Conservation (phyloP, 1,140 invertebrate genomes). For the Lordiphosa mommai region DNA sequence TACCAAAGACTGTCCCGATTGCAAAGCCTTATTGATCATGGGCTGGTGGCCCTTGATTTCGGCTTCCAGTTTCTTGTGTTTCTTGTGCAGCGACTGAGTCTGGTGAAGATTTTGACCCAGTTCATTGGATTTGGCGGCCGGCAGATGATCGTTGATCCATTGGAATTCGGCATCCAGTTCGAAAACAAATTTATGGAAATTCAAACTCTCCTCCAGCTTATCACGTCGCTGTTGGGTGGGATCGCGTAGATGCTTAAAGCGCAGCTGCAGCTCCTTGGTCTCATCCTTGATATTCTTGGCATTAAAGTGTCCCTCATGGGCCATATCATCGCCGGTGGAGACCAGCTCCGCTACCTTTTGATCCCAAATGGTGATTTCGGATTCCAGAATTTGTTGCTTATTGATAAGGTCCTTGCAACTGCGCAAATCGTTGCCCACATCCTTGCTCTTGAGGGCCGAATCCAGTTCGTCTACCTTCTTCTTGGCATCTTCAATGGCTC, state of each 20-base stretch:
- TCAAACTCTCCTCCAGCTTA: constrained; percentile 91
- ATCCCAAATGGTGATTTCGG: constrained; percentile 89
- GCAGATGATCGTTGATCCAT: constrained; percentile 96
- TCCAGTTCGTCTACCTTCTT: constrained; percentile 90
- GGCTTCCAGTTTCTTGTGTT: constrained; percentile 94
- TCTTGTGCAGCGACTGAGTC: constrained; percentile 94
- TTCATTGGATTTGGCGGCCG: constrained; percentile 88
- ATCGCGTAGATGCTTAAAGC: constrained; percentile 83
- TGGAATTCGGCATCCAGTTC: constrained; percentile 96
- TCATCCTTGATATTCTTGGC: constrained; percentile 90
- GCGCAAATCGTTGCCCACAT: constrained; percentile 91
- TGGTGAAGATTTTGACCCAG: constrained; percentile 92
- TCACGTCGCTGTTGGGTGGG: constrained; percentile 85
- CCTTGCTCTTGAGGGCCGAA: constrained; percentile 86
- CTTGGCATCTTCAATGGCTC: constrained; percentile 88
- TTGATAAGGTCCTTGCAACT: constrained; percentile 94
- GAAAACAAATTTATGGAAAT: constrained; percentile 94
- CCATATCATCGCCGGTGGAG: constrained; percentile 92
- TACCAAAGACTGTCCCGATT: constrained; percentile 86
- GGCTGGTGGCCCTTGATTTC: constrained; percentile 91
- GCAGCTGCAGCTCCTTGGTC: constrained; percentile 87
- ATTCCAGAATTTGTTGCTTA: constrained; percentile 91
- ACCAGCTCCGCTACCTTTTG: constrained; percentile 88
- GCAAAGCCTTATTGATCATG: constrained; percentile 90
- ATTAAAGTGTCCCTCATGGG: constrained; percentile 96